A percentile compares a stretch with the other conserved stretches of the same genome.
Evolutionary conservation across 2,113 vertebrate species (phyloP).

Genomic region (Lampris megalopsis): DNA sequence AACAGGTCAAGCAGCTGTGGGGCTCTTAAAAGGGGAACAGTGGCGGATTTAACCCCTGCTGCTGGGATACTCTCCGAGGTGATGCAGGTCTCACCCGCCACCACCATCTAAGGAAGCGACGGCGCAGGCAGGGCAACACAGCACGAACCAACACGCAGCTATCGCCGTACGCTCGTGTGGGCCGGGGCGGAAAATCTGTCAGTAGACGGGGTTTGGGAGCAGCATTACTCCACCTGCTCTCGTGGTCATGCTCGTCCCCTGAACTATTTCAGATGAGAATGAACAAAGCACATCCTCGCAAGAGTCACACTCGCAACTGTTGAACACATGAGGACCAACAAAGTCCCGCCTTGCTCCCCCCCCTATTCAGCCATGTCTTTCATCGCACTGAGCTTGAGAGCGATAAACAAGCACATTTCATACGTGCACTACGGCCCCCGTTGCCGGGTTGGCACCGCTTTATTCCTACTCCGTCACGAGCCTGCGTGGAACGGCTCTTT

Average conservation of each 20-base stretch:
- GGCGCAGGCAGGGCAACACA: conserved; percentile 12
- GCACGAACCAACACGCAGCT: neutral
- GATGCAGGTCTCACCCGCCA: conserved; percentile 15
- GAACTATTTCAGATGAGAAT: conserved; percentile 1
- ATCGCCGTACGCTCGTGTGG: neutral
- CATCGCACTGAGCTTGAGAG: conserved; percentile 21
- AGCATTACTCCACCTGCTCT: conserved; percentile 18
- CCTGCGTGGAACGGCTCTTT: neutral
- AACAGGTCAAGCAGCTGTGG: conserved; percentile 77
- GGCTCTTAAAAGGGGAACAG: conserved; percentile 55
- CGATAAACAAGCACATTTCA: conserved; percentile 10
- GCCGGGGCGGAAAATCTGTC: neutral
- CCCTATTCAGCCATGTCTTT: conserved; percentile 20
- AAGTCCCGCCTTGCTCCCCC: neutral
- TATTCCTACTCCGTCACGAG: neutral
- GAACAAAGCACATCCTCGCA: conserved; percentile 16
- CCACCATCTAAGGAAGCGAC: conserved; percentile 18
- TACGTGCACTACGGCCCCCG: neutral
- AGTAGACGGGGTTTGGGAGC: neutral
- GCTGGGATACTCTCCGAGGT: conserved; percentile 29
- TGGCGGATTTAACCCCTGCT: conserved; percentile 52
- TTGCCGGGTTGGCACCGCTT: neutral
- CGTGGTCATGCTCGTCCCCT: neutral
- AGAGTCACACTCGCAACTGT: conserved; percentile 16
- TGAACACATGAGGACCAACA: conserved; percentile 11